Conservation (phyloP, 2,113 vertebrate genomes). For the Trematocara macrostoma region DNA sequence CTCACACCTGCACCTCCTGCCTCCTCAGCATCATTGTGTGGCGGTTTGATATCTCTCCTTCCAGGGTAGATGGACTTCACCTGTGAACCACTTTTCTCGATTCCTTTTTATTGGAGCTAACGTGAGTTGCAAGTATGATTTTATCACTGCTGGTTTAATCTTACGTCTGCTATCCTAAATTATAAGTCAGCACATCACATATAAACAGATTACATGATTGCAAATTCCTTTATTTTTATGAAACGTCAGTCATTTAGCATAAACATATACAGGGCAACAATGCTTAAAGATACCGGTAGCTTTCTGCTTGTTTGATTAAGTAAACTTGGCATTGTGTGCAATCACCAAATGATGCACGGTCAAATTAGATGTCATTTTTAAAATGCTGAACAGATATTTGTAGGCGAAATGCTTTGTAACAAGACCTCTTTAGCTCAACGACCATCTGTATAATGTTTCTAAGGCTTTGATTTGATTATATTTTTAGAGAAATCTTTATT, state of each 20-base stretch:
- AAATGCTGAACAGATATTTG: background rate
- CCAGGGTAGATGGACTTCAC: conserved; percentile 28
- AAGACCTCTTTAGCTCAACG: background rate
- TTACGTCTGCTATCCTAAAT: background rate
- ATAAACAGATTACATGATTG: background rate
- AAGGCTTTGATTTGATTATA: background rate
- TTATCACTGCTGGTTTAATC: background rate
- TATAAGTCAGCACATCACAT: background rate
- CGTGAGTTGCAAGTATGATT: conserved; percentile 19
- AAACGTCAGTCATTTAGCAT: background rate
- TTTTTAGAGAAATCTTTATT: background rate
- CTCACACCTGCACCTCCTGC: conserved; percentile 39
- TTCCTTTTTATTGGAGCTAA: background rate
- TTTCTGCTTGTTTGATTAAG: background rate
- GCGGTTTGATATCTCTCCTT: background rate
- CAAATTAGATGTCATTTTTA: background rate
- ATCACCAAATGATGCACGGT: accelerated
- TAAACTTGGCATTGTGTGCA: background rate
- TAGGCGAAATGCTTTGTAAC: background rate
- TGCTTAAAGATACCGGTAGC: background rate
- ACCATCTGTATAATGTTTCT: background rate
- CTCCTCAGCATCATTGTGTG: conserved; percentile 2
- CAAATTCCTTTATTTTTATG: background rate
- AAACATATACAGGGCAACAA: background rate
- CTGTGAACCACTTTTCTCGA: background rate